Base-by-base conservation (phyloP, 2,797 vertebrate genomes). In the Enoplosus armatus region DNA sequence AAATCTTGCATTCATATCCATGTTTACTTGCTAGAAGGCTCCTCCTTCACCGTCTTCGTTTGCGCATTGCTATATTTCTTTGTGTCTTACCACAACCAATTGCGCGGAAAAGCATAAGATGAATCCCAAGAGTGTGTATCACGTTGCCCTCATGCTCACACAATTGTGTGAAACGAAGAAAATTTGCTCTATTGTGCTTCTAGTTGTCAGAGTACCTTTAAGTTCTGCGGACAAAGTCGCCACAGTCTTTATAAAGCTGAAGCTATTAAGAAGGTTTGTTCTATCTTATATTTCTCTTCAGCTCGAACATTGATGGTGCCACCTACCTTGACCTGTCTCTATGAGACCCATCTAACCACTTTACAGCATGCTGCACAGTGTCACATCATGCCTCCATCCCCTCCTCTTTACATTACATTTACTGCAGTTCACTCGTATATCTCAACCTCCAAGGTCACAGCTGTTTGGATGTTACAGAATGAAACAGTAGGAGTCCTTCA, bases 381-480 rank as follows among this genome's bases (percentile, higher is more conserved):
- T 33, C 73, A n/a, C 65, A 2, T 31, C 7, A 15, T 15, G 27
- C 37, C 41, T 33, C 45, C 54, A 3, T 26, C 6, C 18, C 15
- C 35, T 26, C 6, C 29, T 6, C 29, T 50, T 35, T 18, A n/a
- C 43, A 55, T 39, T 56, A 47, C 31, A 43, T 60, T 55, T 12
- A 22, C 22, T 47, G 31, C 5, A 31, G 33, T 2, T 22, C 27
- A 33, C 26, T 59, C 29, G 10, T 33, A 58, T 54, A 31, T 56
- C 8, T 53, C 26, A 20, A n/a, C 15, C 53, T 33, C 8, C 33
- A 54, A 73, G 60, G 79, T 65, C 24, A 33, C 26, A 59, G 69
- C 29, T 47, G 37, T 33, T 50, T 15, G 11, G 15, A 64, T 54
- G 31, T 4, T 5, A 33, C 31, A 74, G 50, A 63, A 18, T 31